Evolutionary conservation across 2,113 vertebrate species (phyloP).

Genomic region (Tetraodon nigroviridis): DNA sequence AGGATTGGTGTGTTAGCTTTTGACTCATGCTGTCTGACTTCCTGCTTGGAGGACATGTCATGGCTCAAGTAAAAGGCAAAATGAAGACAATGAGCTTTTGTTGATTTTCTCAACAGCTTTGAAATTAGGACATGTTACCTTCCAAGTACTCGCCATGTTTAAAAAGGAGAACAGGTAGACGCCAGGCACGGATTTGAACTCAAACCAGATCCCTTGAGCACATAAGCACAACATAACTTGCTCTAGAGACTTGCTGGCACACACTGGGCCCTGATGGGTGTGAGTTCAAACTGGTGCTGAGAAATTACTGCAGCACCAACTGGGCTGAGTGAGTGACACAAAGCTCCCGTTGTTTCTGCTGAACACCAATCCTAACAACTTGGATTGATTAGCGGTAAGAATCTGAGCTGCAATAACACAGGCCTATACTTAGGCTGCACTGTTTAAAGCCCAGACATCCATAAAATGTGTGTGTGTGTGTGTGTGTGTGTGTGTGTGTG

Average conservation of each 20-base stretch:
- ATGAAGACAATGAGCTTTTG: background rate
- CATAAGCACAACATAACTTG: constrained; percentile 36
- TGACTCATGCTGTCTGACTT: too few species aligned
- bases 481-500: background rate
- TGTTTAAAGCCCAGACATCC: constrained; percentile 50
- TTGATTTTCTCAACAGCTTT: constrained; percentile 32
- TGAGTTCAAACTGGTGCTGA: constrained; percentile 42
- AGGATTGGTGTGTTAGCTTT: too few species aligned
- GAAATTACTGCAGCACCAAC: constrained; percentile 12
- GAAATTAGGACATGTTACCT: constrained; percentile 41
- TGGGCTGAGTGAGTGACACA: constrained; percentile 49
- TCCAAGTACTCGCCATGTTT: constrained; percentile 27
- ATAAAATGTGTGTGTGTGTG: constrained; percentile 35
- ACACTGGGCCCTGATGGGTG: constrained; percentile 41
- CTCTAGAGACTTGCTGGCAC: constrained; percentile 49
- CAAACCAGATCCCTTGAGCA: constrained; percentile 34
- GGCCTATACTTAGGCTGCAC: constrained; percentile 37
- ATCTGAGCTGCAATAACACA: constrained; percentile 56
- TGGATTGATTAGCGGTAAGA: constrained; percentile 59
- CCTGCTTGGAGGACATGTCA: too few species aligned
- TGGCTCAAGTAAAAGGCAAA: too few species aligned
- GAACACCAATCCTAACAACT: constrained; percentile 45
- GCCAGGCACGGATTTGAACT: constrained; percentile 30
- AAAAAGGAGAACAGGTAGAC: constrained; percentile 34
- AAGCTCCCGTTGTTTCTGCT: constrained; percentile 56